phyloP scores from a whole-genome alignment of 1,140 invertebrate species.

The Leucophenga varia region DNA sequence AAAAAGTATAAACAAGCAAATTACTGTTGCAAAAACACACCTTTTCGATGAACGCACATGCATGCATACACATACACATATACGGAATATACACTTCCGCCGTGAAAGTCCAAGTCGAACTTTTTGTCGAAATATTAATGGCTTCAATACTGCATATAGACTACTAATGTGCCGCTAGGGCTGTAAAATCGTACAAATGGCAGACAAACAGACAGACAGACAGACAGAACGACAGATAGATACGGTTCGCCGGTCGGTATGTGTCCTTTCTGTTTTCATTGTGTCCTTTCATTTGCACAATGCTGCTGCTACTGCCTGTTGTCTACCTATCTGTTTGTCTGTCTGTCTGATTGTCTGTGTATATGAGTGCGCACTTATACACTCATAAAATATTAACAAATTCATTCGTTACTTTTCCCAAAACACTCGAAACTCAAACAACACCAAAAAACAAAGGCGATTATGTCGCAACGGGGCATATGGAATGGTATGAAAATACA shows the following conservation, averaged over 20 bases:
- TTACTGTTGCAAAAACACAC: conserved; percentile 24
- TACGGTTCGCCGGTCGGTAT: too few species aligned
- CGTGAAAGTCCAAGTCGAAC: too few species aligned
- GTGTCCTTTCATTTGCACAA: too few species aligned
- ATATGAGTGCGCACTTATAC: conserved; percentile 49
- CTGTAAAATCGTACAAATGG: conserved; percentile 45
- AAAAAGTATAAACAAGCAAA: conserved; percentile 44
- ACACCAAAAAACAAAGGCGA: conserved; percentile 22
- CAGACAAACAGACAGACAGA: background rate
- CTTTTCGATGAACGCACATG: conserved; percentile 6
- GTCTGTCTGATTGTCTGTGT: conserved; percentile 3
- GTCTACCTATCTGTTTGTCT: conserved; percentile 4
- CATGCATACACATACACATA: background rate
- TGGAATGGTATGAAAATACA: too few species aligned
- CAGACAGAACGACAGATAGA: too few species aligned
- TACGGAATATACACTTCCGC: background rate
- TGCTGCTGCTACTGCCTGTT: conserved; percentile 16
- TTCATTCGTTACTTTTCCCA: conserved; percentile 52
- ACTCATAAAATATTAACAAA: conserved; percentile 54
- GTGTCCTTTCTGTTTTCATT: conserved; percentile 4
- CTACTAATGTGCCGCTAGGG: conserved; percentile 52
- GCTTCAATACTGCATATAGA: conserved; percentile 42
- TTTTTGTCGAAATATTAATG: conserved; percentile 48
- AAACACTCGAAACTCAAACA: conserved; percentile 41
- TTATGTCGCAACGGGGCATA: too few species aligned